Conservation (phyloP, 2,113 vertebrate species). For the Atractosteus spatula region DNA sequence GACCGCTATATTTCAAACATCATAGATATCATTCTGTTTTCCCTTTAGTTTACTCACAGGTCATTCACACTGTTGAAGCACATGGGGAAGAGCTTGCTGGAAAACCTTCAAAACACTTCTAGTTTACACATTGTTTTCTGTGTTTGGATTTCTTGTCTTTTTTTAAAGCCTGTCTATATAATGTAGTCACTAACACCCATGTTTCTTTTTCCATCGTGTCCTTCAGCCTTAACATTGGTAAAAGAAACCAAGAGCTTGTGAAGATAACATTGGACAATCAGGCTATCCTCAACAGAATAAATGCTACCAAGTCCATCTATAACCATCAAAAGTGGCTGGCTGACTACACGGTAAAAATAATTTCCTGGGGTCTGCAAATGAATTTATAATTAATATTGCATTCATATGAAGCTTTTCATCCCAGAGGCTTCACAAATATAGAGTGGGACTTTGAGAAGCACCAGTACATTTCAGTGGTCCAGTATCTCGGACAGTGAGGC, state of each 20-base stretch:
- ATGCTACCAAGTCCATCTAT: constrained; percentile 18
- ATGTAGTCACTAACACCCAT: background rate
- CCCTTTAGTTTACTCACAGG: too few relatives aligned
- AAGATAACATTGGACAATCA: constrained; percentile 25
- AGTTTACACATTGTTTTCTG: background rate
- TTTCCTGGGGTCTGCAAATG: background rate
- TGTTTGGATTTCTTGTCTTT: background rate
- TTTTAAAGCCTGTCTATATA: background rate
- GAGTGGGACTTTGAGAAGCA: too few relatives aligned
- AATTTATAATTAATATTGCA: too few relatives aligned
- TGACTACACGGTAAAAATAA: constrained; percentile 19
- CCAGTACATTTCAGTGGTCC: too few relatives aligned
- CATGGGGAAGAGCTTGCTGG: too few relatives aligned
- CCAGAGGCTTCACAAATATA: too few relatives aligned
- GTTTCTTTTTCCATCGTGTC: background rate
- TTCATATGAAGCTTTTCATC: too few relatives aligned
- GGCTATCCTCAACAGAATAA: constrained; percentile 23
- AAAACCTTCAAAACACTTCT: too few relatives aligned
- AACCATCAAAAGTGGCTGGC: constrained; percentile 23
- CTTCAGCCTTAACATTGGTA: constrained; percentile 17
- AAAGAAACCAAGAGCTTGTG: constrained; percentile 21
- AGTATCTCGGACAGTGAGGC: too few relatives aligned
- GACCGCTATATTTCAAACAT: too few relatives aligned
- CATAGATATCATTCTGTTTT: too few relatives aligned
- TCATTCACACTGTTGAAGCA: too few relatives aligned